phyloP scores from a whole-genome alignment of 2,797 vertebrate species.

The Notoglanidium macrostoma region DNA sequence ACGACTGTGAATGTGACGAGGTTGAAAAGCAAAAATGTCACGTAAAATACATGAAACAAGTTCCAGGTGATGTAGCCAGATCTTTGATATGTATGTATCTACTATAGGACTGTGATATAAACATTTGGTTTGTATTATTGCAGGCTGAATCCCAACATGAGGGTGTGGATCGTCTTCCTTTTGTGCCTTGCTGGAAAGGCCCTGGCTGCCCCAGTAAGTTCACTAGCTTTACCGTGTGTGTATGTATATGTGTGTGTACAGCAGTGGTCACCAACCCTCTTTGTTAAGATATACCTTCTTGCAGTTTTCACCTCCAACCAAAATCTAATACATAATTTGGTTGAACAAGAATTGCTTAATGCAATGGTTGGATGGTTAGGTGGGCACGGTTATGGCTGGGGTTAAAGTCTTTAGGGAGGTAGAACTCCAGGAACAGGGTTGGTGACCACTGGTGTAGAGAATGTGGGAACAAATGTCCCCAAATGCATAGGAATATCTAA shows the following conservation, averaged over 20 bases:
- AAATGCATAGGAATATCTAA: background rate
- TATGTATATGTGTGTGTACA: conserved; percentile 21
- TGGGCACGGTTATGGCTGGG: no score
- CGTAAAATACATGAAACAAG: background rate
- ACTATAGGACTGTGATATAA: background rate
- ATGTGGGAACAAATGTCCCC: background rate
- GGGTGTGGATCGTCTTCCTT: conserved; percentile 92
- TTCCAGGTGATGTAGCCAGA: background rate
- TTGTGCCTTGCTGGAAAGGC: conserved; percentile 91
- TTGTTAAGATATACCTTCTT: no score
- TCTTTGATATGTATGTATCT: background rate
- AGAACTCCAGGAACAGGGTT: no score
- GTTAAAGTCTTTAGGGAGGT: no score
- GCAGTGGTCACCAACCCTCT: no score
- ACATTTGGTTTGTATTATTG: conserved; percentile 29
- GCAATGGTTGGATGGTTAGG: no score
- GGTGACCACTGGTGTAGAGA: background rate
- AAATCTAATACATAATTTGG: no score
- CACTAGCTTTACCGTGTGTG: background rate
- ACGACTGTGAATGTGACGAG: background rate
- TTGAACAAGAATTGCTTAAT: no score
- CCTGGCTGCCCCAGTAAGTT: conserved; percentile 90
- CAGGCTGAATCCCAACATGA: conserved; percentile 86
- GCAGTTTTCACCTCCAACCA: no score
- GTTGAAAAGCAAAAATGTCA: background rate